Percentiles rank a stretch among this genome's conserved stretches.
Conservation (phyloP, 1,140 invertebrate genomes). For the Drosophila tristis region DNA sequence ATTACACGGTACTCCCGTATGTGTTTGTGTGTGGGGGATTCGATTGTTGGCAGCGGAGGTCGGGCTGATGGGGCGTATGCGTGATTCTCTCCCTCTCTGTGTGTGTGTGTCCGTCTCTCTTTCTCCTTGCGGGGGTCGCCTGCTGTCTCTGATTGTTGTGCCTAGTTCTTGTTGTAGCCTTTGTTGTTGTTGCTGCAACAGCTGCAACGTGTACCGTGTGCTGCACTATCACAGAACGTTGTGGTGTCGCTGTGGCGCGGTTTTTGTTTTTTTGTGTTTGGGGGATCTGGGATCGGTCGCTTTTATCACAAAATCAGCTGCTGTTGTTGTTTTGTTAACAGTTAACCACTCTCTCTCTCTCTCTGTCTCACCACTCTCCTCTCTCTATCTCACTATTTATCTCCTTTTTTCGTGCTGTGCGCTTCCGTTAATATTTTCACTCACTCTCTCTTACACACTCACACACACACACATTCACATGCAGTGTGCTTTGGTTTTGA, state of each 20-base stretch:
- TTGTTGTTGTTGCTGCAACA: constrained; percentile 34
- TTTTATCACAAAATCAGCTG: constrained; percentile 53
- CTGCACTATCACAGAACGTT: constrained; percentile 36
- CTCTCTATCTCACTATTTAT: constrained; percentile 25
- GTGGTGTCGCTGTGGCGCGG: constrained; percentile 4
- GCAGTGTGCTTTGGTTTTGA: constrained; percentile 35
- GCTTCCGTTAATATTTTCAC: constrained; percentile 57
- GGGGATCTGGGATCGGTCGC: constrained; percentile 11
- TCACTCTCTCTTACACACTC: constrained; percentile 19
- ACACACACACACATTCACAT: constrained; percentile 27
- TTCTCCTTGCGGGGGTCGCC: background rate
- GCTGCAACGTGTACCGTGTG: constrained; percentile 46
- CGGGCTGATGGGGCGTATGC: constrained; percentile 71
- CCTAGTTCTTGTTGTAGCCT: constrained; percentile 8
- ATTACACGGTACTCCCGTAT: constrained; percentile 55
- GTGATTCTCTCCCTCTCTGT: constrained; percentile 52
- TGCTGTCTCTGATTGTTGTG: constrained; percentile 9
- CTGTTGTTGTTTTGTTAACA: constrained; percentile 18
- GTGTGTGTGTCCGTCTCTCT: too few species aligned
- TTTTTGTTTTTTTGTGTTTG: too few species aligned
- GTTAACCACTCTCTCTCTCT: constrained; percentile 29
- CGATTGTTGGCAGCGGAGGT: constrained; percentile 14
- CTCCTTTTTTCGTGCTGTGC: constrained; percentile 43
- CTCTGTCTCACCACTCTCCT: background rate
- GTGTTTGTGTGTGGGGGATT: constrained; percentile 8